Evolutionary conservation across 2,113 vertebrate genomes (phyloP).

Genomic region (Uria aalge): DNA sequence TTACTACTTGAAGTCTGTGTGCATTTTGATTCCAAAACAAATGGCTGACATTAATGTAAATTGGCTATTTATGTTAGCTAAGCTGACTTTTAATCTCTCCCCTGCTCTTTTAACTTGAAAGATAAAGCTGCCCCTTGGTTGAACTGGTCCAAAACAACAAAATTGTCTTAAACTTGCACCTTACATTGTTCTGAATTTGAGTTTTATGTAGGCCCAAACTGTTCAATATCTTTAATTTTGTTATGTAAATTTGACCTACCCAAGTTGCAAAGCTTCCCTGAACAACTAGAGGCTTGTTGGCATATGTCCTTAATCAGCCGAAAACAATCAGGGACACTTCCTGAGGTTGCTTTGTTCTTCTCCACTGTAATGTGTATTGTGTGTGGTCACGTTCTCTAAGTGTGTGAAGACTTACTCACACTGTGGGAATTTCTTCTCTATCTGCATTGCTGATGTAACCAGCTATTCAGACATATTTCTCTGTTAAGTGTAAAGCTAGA

Average conservation of each 20-base stretch:
- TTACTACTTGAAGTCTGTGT: neutral
- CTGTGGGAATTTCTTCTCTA: slow-evolving; percentile 41
- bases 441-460: slow-evolving; percentile 46
- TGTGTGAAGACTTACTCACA: slow-evolving; percentile 8
- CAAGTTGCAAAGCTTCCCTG: slow-evolving; percentile 1
- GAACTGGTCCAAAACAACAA: neutral
- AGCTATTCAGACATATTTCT: slow-evolving; percentile 48
- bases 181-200: neutral
- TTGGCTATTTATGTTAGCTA: neutral
- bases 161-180: neutral
- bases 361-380: slow-evolving; percentile 13
- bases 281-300: slow-evolving; percentile 28
- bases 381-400: slow-evolving; percentile 44
- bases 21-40: neutral
- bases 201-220: neutral
- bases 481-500: slow-evolving; percentile 37
- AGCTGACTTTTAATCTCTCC: neutral
- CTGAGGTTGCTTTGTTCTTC: slow-evolving; percentile 34
- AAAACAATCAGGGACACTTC: slow-evolving; percentile 48
- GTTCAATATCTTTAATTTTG: neutral
- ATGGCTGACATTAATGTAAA: neutral
- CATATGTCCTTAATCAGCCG: slow-evolving; percentile 48
- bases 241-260: slow-evolving; percentile 31
- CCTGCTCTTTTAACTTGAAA: neutral
- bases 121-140: neutral